Evolutionary conservation across 35 echinoderm and acorn worm species (phyloP).

Genomic region (Heliocidaris erythrogramma): DNA sequence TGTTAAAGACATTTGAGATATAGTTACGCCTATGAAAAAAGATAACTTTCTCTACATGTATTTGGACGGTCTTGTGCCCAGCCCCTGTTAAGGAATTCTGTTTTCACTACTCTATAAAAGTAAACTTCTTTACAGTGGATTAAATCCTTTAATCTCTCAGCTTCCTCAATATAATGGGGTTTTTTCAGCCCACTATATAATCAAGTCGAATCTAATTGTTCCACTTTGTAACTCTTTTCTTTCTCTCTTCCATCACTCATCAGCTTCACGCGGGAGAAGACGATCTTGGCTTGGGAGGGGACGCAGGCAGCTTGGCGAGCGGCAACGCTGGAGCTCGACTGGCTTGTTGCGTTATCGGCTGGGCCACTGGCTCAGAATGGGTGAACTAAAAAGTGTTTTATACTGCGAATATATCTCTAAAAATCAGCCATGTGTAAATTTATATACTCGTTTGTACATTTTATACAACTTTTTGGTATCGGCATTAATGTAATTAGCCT

Average conservation of each 20-base stretch:
- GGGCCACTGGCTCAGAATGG: background rate
- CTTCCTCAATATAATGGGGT: too few relatives aligned
- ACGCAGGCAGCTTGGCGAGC: slow-evolving; percentile 40
- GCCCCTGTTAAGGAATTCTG: too few relatives aligned
- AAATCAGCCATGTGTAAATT: background rate
- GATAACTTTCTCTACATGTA: too few relatives aligned
- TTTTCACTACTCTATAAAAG: too few relatives aligned
- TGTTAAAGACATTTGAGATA: too few relatives aligned
- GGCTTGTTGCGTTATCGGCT: slow-evolving; percentile 50
- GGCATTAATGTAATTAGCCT: background rate
- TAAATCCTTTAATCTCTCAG: too few relatives aligned
- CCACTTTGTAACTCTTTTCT: background rate
- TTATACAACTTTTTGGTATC: background rate
- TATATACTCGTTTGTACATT: background rate
- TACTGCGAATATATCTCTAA: background rate
- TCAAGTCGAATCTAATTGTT: too few relatives aligned
- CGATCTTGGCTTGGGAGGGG: slow-evolving; percentile 42
- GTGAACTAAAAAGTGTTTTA: background rate
- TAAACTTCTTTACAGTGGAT: too few relatives aligned
- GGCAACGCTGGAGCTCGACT: slow-evolving; percentile 57
- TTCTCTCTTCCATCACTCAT: background rate
- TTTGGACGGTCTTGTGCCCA: too few relatives aligned
- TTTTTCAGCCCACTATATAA: too few relatives aligned
- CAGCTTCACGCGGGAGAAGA: slow-evolving; percentile 56
- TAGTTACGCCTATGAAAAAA: too few relatives aligned